Conservation (phyloP, 2,797 vertebrate genomes). For the Platalea minor region DNA sequence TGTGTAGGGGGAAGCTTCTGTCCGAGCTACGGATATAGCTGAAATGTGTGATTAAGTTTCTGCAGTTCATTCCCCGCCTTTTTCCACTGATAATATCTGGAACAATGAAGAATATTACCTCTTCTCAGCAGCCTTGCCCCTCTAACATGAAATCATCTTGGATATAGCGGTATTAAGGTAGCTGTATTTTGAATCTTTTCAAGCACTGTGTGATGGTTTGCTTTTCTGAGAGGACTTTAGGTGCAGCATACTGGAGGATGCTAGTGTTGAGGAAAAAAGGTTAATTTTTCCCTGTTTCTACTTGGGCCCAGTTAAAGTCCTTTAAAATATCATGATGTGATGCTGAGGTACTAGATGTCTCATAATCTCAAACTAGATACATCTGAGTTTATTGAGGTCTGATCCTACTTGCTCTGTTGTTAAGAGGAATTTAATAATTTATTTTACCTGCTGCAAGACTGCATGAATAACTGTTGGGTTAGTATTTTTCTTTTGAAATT, state of each 20-base stretch:
- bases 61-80: background rate
- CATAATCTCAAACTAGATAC: background rate
- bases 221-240: background rate
- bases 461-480: background rate
- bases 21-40: rapidly evolving
- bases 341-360: background rate
- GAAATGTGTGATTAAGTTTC: background rate
- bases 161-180: background rate
- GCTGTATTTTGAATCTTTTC: background rate
- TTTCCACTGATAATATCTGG: background rate
- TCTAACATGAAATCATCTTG: background rate
- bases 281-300: background rate
- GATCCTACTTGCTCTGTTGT: background rate
- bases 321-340: background rate
- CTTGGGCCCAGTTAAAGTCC: background rate
- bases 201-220: background rate
- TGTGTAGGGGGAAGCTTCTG: background rate
- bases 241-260: background rate
- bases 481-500: background rate
- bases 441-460: background rate
- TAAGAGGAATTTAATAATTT: background rate
- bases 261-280: background rate
- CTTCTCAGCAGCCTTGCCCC: background rate
- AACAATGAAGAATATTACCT: background rate
- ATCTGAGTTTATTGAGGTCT: background rate